Percentiles rank a stretch among this genome's conserved stretches.
Conservation (phyloP, 2,113 vertebrate species). For the Riparia riparia region DNA sequence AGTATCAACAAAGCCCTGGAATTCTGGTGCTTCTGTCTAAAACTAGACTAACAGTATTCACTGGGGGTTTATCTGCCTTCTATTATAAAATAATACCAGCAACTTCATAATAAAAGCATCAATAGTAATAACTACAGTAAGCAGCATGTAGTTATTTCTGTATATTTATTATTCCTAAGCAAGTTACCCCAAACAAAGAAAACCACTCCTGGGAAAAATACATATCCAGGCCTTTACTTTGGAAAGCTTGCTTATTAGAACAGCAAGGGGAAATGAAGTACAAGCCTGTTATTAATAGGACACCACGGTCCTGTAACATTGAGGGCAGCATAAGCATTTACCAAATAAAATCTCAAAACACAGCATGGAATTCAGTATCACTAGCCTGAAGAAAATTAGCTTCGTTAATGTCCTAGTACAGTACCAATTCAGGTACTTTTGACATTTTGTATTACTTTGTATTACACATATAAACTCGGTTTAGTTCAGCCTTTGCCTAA, state of each 20-base stretch:
- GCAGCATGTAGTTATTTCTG: background rate
- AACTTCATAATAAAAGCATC: background rate
- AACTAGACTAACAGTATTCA: background rate
- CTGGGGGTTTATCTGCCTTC: background rate
- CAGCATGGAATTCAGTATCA: background rate
- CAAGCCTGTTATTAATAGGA: background rate
- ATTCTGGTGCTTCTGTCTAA: background rate
- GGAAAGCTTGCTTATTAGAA: background rate
- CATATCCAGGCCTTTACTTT: background rate
- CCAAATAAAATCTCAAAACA: background rate
- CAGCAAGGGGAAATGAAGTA: background rate
- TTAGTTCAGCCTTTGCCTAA: background rate
- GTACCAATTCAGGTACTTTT: background rate
- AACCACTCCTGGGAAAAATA: background rate
- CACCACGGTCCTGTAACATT: rapidly evolving
- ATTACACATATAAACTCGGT: background rate
- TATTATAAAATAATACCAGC: background rate
- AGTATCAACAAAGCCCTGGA: background rate
- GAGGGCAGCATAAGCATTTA: background rate
- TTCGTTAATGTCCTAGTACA: rapidly evolving
- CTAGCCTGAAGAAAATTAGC: background rate
- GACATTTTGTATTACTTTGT: background rate
- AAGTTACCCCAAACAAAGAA: background rate
- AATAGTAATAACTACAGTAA: background rate
- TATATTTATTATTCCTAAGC: background rate